Evolutionary conservation across 2,113 vertebrate genomes (phyloP).

Genomic region (Poecile atricapillus): DNA sequence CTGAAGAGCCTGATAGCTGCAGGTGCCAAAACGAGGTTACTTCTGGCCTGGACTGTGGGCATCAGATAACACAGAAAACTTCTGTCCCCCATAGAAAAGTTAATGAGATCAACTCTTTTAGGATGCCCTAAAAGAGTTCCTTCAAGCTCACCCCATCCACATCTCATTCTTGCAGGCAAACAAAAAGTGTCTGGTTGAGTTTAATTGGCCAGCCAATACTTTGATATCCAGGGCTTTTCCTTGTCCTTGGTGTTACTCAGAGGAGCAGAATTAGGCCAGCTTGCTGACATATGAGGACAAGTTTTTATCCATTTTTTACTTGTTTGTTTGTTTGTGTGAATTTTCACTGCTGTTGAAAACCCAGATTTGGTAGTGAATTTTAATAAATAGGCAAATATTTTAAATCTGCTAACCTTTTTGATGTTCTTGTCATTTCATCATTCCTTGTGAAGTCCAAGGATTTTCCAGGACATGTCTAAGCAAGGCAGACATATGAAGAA

Average conservation of each 20-base stretch:
- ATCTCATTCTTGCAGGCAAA: not conserved
- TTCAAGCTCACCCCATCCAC: not conserved
- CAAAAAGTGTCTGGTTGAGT: not conserved
- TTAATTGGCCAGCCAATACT: constrained; percentile 21
- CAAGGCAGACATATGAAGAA: not conserved
- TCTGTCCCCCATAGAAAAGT: constrained; percentile 47
- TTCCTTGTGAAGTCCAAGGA: not conserved
- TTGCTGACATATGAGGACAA: not conserved
- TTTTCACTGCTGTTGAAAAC: not conserved
- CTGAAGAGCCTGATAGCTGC: not conserved
- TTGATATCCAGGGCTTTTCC: not conserved
- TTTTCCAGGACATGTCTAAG: not conserved
- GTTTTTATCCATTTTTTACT: not conserved
- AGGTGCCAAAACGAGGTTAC: constrained; percentile 29
- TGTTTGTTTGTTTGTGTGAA: not conserved
- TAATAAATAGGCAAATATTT: not conserved
- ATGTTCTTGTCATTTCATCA: accelerated
- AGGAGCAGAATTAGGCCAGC: not conserved
- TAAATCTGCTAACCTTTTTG: not conserved
- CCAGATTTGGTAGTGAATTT: not conserved
- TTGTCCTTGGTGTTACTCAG: not conserved
- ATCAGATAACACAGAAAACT: constrained; percentile 35
- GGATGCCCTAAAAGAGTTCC: constrained; percentile 8
- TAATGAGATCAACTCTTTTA: constrained; percentile 49
- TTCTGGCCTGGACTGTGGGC: not conserved